A percentile compares a stretch with the other conserved stretches of the same genome.
phyloP scores from a whole-genome alignment of 35 echinoderm and acorn worm genomes.

The Eucidaris tribuloides region DNA sequence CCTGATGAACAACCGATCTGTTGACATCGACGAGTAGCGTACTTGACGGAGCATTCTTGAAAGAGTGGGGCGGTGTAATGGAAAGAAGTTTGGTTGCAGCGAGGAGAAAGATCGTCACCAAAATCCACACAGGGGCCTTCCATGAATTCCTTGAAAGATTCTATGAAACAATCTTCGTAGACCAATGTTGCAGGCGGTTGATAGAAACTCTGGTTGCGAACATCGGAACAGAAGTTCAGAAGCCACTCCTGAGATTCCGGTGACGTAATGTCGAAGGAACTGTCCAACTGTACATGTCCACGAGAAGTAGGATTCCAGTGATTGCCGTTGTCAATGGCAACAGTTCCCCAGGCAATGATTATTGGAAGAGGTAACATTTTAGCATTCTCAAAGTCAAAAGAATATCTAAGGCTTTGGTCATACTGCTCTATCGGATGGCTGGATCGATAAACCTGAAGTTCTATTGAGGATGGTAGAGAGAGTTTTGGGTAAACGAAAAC shows the following conservation, averaged over 20 bases:
- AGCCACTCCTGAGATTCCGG: constrained; percentile 30
- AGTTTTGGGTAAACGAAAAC: constrained; percentile 5
- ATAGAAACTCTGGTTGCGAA: constrained; percentile 30
- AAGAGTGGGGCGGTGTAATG: constrained; percentile 43
- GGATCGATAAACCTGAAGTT: constrained; percentile 21
- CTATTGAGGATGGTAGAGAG: not conserved
- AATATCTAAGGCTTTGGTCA: not conserved
- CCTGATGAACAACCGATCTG: not conserved
- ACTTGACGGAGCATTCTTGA: constrained; percentile 19
- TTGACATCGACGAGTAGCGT: not conserved
- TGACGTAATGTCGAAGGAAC: not conserved
- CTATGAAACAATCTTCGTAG: constrained; percentile 13
- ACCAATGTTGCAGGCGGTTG: not conserved
- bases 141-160: constrained; percentile 12
- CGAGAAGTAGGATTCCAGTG: constrained; percentile 16
- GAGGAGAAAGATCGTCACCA: constrained; percentile 26
- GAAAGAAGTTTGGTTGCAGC: constrained; percentile 28
- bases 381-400: constrained; percentile 2
- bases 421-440: constrained; percentile 24
- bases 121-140: not conserved
- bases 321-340: constrained; percentile 23
- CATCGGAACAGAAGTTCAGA: not conserved
- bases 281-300: constrained; percentile 4
- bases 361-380: not conserved
- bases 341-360: constrained; percentile 1